These are phyloP conservation scores for Tyrannus savana DNA, from an alignment of 2,113 vertebrate genomes.

Conservation along the genomic window DNA sequence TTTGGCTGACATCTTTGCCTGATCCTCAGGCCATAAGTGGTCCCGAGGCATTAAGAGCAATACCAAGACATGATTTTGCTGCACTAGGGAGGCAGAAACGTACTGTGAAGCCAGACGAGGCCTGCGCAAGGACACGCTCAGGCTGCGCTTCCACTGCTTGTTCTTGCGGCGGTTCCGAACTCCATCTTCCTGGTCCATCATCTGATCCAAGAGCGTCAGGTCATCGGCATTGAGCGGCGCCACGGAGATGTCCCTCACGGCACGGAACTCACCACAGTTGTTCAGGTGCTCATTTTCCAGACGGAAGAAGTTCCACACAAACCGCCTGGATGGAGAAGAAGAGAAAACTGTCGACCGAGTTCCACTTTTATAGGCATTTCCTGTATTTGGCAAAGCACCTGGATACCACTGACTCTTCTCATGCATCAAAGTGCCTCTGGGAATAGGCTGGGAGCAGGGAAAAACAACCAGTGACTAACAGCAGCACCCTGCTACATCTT, in stretches of 20 bases:
- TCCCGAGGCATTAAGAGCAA: rapidly evolving
- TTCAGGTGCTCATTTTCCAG: constrained; percentile 99
- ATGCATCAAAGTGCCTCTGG: neutral
- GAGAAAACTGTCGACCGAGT: rapidly evolving
- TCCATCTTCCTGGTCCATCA: constrained; percentile 99
- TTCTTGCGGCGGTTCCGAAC: constrained; percentile 94
- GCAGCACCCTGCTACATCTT: neutral
- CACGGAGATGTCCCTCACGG: constrained; percentile 96
- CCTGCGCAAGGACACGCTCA: constrained; percentile 89
- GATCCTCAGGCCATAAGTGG: rapidly evolving
- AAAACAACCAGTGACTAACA: neutral
- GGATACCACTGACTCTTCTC: neutral
- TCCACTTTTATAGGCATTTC: rapidly evolving
- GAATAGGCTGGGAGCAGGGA: rapidly evolving
- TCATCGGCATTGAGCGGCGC: constrained; percentile 96
- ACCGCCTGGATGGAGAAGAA: constrained; percentile 78
- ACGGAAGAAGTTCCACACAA: constrained; percentile 99
- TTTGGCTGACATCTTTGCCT: neutral
- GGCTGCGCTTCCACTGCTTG: constrained; percentile 90
- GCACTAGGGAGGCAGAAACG: neutral
- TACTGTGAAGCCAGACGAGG: constrained; percentile 92
- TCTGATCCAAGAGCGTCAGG: constrained; percentile 97
- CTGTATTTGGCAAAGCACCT: neutral
- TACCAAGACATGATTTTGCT: rapidly evolving
- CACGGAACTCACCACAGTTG: constrained; percentile 98